Evolutionary conservation across 2,888 invertebrate genomes (phyloP).

Genomic region (Yponomeuta plumbellus): DNA sequence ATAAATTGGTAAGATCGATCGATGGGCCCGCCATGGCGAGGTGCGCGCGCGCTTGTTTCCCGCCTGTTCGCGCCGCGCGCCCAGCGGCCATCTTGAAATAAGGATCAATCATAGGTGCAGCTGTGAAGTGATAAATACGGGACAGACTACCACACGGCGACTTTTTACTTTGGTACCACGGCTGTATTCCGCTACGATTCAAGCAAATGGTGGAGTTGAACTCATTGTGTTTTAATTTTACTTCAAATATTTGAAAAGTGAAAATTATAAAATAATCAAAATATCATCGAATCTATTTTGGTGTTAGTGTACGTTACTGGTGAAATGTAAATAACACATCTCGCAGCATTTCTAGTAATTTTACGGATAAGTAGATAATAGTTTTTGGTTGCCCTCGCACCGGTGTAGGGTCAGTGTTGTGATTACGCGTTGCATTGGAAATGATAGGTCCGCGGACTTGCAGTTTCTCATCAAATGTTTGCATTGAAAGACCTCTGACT

Average conservation of each 20-base stretch:
- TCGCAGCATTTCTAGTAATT: constrained; percentile 9
- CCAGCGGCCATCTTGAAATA: constrained; percentile 70
- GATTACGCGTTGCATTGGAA: constrained; percentile 57
- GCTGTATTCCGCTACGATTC: neutral
- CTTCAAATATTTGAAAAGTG: neutral
- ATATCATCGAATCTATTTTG: neutral
- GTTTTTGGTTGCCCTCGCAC: constrained; percentile 10
- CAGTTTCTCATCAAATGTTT: constrained; percentile 3
- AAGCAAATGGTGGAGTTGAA: neutral
- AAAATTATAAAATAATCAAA: neutral
- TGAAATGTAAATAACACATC: neutral
- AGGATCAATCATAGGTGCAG: constrained; percentile 73
- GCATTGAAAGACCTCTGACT: neutral
- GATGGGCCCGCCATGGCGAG: constrained; percentile 47
- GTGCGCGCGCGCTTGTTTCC: constrained; percentile 63
- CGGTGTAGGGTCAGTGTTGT: constrained; percentile 21
- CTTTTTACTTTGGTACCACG: neutral
- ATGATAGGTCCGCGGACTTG: constrained; percentile 35
- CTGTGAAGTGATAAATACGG: constrained; percentile 68
- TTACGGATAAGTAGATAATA: constrained; percentile 16
- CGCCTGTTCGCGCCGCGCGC: constrained; percentile 55
- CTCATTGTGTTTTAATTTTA: neutral
- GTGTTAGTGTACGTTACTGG: neutral
- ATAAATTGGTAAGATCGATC: constrained; percentile 51
- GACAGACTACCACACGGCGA: constrained; percentile 26